Base-by-base conservation (phyloP, 2,113 vertebrate genomes). In the Ageneiosus marmoratus region DNA sequence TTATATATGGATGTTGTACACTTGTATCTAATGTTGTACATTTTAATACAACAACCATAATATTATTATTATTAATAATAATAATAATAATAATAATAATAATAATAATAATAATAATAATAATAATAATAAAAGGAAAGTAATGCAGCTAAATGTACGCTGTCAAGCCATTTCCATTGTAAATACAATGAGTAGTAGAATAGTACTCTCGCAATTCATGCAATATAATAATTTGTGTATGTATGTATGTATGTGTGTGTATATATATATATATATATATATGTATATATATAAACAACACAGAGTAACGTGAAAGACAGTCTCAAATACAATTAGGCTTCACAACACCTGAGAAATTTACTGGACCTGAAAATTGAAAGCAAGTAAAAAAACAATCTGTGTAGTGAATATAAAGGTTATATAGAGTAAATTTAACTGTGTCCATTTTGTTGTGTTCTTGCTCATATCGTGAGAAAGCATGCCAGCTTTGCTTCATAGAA, bases 401-500 rank as follows among this genome's bases (percentile, higher is more conserved):
- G 22, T 24, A 41, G 12, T 41, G 55, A 27, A 56, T 44, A 56
- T 20, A n/a, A 48, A 34, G 58, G 37, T n/a, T 53, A 55, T 58
- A 63, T 48, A 6, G 13, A 77, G 53, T 5, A 44, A 82, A 75
- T 62, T 41, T 44, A 55, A 74, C 29, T 74, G 41, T 58, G 69
- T 79, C 27, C 65, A 22, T 53, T 29, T 51, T 44, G 29, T 48
- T 24, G 24, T 70, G n/a, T 46, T 73, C 76, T 46, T 67, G 83
- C 41, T 79, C 44, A 80, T 44, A 79, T 83, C 50, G 55, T 82
- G 80, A 80, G 75, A 82, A 74, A 79, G 62, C 44, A 80, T 37
- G 76, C 78, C 80, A 56, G 79, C 76, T 62, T 77, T 56, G 63
- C 58, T 65, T 34, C 67, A 63, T 20, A 73, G 58, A 79, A 89